These are phyloP conservation scores for Bos taurus DNA, from an alignment of 2,113 vertebrate genomes.

Conservation along the genomic window DNA sequence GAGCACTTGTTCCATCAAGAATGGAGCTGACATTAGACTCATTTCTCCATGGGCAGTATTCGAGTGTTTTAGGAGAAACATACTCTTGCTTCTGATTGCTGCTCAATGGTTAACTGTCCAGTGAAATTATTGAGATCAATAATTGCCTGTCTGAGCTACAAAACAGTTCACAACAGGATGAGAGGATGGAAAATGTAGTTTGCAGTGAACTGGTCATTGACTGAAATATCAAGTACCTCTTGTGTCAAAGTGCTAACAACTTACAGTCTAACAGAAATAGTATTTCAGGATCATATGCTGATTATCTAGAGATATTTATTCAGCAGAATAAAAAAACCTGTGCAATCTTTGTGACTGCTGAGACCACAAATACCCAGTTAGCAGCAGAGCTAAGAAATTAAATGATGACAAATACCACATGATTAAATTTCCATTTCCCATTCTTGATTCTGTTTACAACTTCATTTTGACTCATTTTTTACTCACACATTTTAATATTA, in stretches of 20 bases:
- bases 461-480: background rate
- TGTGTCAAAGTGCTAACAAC: background rate
- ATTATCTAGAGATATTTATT: background rate
- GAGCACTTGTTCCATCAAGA: conserved; percentile 28
- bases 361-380: background rate
- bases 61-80: conserved; percentile 21
- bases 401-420: background rate
- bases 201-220: background rate
- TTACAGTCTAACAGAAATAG: background rate
- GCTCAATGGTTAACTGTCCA: background rate
- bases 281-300: background rate
- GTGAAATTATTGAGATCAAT: conserved; percentile 10
- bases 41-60: background rate
- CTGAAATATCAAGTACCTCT: conserved; percentile 59
- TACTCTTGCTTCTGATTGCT: background rate
- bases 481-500: background rate
- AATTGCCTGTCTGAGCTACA: background rate
- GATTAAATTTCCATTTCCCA: background rate
- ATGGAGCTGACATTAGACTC: background rate
- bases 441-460: background rate
- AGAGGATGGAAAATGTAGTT: background rate
- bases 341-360: background rate
- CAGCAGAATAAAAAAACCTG: background rate
- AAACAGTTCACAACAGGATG: conserved; percentile 8
- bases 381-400: background rate